Conservation (phyloP, 2,113 vertebrate species). For the Aspiorhynchus laticeps region DNA sequence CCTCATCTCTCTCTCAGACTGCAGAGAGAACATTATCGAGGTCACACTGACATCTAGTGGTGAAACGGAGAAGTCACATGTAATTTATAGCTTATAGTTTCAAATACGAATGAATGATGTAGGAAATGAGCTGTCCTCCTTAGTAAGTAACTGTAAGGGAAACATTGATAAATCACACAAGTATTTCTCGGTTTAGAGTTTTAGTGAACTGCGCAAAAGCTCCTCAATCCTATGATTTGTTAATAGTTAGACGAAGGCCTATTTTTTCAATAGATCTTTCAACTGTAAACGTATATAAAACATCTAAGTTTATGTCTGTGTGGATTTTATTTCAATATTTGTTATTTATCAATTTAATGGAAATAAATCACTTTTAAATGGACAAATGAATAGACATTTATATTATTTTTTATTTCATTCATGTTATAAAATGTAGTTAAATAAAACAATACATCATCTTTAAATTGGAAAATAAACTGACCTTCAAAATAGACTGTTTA, state of each 20-base stretch:
- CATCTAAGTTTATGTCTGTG: not conserved
- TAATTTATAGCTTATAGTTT: not conserved
- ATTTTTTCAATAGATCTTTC: not conserved
- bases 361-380: not conserved
- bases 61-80: not conserved
- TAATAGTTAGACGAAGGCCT: not conserved
- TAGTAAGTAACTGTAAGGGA: not conserved
- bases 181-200: not conserved
- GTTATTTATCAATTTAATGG: not conserved
- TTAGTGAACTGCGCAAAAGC: not conserved
- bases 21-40: not conserved
- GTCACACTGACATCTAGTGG: constrained; percentile 45
- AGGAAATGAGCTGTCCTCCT: not conserved
- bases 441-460: not conserved
- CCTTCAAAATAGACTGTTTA: not conserved
- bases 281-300: not conserved
- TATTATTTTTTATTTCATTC: not conserved
- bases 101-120: not conserved
- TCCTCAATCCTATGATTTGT: not conserved
- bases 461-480: not conserved
- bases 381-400: not conserved
- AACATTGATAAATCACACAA: not conserved
- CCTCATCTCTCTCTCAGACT: not conserved
- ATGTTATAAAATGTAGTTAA: not conserved
- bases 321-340: not conserved